Conservation (phyloP, 2,888 invertebrate genomes). For the Epistrophe grossulariae region DNA sequence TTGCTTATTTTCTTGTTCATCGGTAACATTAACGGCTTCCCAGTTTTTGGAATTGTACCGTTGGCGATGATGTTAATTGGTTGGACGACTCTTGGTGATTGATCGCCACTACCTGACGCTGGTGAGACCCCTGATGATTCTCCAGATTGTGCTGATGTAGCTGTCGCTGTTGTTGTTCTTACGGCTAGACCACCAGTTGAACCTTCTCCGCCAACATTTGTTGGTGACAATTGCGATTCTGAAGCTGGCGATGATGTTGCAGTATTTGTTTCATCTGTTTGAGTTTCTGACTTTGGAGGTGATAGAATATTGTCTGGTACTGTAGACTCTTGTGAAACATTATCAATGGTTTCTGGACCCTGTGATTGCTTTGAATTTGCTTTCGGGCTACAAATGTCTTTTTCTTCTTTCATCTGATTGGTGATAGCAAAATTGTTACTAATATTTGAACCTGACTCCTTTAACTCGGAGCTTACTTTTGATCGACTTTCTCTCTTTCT, state of each 20-base stretch:
- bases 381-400: constrained; percentile 35
- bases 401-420: constrained; percentile 58
- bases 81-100: constrained; percentile 67
- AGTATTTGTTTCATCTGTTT: constrained; percentile 82
- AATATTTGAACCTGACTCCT: constrained; percentile 24
- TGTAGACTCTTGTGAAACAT: constrained; percentile 68
- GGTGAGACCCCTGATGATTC: constrained; percentile 65
- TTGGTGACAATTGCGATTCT: constrained; percentile 81
- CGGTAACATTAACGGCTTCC: constrained; percentile 82
- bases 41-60: constrained; percentile 83
- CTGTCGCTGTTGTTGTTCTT: constrained; percentile 36
- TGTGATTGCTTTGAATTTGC: constrained; percentile 55
- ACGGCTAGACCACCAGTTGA: constrained; percentile 13
- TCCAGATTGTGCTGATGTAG: constrained; percentile 51
- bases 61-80: constrained; percentile 79
- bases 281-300: constrained; percentile 82
- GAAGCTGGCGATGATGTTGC: constrained; percentile 81
- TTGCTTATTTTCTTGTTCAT: constrained; percentile 82
- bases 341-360: constrained; percentile 66
- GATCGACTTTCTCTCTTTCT: constrained; percentile 15
- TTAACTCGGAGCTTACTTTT: constrained; percentile 15
- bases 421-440: constrained; percentile 34
- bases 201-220: constrained; percentile 40
- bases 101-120: constrained; percentile 69
- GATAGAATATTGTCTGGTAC: constrained; percentile 81